Base-by-base conservation (phyloP, 2,797 vertebrate genomes). In the Myripristis murdjan region DNA sequence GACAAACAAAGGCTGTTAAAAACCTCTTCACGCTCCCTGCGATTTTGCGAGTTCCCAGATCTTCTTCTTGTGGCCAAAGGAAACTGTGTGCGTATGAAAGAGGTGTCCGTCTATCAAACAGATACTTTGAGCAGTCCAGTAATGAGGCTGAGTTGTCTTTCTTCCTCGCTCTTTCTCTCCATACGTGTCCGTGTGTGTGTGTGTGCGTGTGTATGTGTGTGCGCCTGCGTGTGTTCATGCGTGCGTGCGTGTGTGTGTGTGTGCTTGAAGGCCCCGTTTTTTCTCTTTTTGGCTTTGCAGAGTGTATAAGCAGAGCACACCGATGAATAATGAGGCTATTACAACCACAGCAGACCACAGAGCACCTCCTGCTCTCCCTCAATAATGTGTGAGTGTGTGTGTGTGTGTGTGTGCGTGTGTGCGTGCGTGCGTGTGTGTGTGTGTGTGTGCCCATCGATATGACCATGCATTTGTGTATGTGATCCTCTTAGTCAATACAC, bases 251-350 rank as follows among this genome's bases (percentile, higher is more conserved):
- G 58, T 81, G 20, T 47, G 44, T 43, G 47, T 37, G 61, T 49
- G 24, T 31, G 12, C 3, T 9, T 14, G n/a, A 14, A 2, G 1
- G 41, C 64, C 85, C 55, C 70, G 74, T 0, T 84, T 85, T 80
- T 73, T 53, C 79, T 86, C 73, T 24, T 76, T 80, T 77, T 83
- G 83, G 81, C 77, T 85, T 76, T 59, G 71, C 75, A 75, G 83
- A 64, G 76, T 80, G 79, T 81, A 83, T 86, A 83, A 86, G 82
- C 77, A 74, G 70, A 75, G 69, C 66, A 66, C 74, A 83, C 66
- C 9, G 55, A 84, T 92, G 89, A 92, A 90, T 90, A 92, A 93
- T 91, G 91, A 91, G 87, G 79, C 87, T 88, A 89, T 92, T 91
- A 91, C 58, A 83, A 81, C 87, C 85, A 82, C 86, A 79, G 73